Percentiles rank a stretch among this genome's conserved stretches.
Evolutionary conservation across 2,113 vertebrate genomes (phyloP).

Genomic region (Apus apus): DNA sequence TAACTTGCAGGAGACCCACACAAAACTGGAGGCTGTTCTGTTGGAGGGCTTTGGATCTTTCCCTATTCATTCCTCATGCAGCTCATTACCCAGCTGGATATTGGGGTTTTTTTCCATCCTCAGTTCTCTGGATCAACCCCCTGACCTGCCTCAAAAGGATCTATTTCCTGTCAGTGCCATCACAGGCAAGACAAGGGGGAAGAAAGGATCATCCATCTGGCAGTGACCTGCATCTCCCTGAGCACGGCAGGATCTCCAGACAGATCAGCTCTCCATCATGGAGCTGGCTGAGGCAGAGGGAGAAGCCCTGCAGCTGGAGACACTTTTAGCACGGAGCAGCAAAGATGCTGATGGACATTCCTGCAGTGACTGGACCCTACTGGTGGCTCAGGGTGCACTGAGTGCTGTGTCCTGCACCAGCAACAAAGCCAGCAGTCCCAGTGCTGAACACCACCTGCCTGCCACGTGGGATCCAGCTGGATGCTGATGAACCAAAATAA

Average conservation of each 20-base stretch:
- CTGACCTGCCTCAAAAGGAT: not conserved
- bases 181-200: not conserved
- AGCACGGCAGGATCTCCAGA: too few relatives aligned
- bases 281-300: not conserved
- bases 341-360: not conserved
- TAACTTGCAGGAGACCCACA: not conserved
- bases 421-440: not conserved
- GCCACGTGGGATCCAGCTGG: not conserved
- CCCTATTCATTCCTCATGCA: too few relatives aligned
- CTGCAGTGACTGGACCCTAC: not conserved
- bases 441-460: accelerated
- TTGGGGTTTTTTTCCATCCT: not conserved
- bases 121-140: not conserved
- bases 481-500: slow-evolving; percentile 12
- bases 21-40: not conserved
- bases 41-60: too few relatives aligned
- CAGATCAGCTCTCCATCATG: accelerated
- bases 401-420: not conserved
- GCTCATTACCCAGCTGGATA: not conserved
- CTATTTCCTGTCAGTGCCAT: not conserved
- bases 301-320: not conserved
- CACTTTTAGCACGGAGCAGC: not conserved
- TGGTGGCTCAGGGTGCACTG: accelerated
- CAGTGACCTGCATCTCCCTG: not conserved
- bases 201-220: not conserved